A percentile compares a stretch with the other conserved stretches of the same genome.
These are phyloP conservation scores for Leucopsar rothschildi DNA, from an alignment of 2,113 vertebrate genomes.

Conservation along the genomic window DNA sequence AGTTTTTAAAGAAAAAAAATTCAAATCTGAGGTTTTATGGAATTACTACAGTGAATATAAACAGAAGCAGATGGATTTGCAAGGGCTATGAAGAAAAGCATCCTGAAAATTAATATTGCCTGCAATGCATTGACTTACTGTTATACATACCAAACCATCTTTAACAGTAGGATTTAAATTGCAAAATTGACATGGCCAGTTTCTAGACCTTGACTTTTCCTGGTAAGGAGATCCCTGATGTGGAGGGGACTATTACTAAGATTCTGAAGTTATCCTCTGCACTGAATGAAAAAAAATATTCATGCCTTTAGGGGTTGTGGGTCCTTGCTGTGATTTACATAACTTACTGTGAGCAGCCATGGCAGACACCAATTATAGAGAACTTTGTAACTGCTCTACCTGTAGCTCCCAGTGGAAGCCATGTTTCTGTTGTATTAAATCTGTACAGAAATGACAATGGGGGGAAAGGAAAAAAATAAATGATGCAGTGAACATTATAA, in stretches of 20 bases:
- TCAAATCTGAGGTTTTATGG: background rate
- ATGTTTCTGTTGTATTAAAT: constrained; percentile 65
- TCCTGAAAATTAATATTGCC: constrained; percentile 1
- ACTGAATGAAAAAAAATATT: constrained; percentile 59
- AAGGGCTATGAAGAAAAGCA: background rate
- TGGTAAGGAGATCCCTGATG: constrained; percentile 61
- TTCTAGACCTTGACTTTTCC: constrained; percentile 57
- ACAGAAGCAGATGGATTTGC: background rate
- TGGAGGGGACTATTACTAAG: constrained; percentile 44
- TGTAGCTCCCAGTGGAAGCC: constrained; percentile 70
- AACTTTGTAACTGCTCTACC: constrained; percentile 61
- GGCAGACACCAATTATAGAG: constrained; percentile 63
- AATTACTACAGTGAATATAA: background rate
- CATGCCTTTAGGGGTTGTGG: constrained; percentile 56
- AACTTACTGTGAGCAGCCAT: constrained; percentile 60
- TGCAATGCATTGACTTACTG: background rate
- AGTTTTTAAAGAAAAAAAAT: background rate
- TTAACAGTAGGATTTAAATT: constrained; percentile 59
- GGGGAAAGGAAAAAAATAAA: constrained; percentile 29
- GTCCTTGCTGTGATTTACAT: constrained; percentile 70
- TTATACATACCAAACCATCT: background rate
- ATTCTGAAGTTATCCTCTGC: constrained; percentile 60
- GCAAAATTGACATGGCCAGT: constrained; percentile 41
- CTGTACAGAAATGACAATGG: constrained; percentile 61
- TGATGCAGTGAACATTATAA: constrained; percentile 28